A percentile compares a stretch with the other conserved stretches of the same genome.
phyloP scores from a whole-genome alignment of 1,140 invertebrate genomes.

The Drosophila arizonae region DNA sequence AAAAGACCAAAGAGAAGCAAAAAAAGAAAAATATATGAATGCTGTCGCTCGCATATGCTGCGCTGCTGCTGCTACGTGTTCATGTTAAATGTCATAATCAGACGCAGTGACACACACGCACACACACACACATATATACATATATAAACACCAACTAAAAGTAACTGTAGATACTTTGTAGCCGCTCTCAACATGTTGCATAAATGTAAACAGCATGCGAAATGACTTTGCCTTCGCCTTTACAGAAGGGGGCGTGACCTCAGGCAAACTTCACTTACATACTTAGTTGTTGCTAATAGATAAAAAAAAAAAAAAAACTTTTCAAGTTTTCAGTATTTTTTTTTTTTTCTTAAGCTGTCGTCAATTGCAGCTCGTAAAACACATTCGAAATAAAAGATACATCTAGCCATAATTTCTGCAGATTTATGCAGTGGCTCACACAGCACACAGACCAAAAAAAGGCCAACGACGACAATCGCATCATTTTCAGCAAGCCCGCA shows the following conservation, averaged over 20 bases:
- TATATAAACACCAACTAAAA: slow-evolving; percentile 11
- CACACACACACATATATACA: slow-evolving; percentile 2
- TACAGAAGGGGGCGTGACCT: slow-evolving; percentile 48
- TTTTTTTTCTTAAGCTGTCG: slow-evolving; percentile 23
- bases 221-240: slow-evolving; percentile 25
- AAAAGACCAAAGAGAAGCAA: slow-evolving; percentile 35
- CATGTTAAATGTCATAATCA: slow-evolving; percentile 81
- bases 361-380: slow-evolving; percentile 47
- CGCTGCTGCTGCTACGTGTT: slow-evolving; percentile 66
- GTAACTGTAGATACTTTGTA: slow-evolving; percentile 65
- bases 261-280: slow-evolving; percentile 34
- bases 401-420: slow-evolving; percentile 52
- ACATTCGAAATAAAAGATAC: neutral
- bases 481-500: slow-evolving; percentile 48
- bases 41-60: slow-evolving; percentile 71
- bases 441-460: slow-evolving; percentile 28
- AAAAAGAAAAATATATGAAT: slow-evolving; percentile 39
- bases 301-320: too few species aligned
- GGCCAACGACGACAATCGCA: slow-evolving; percentile 38
- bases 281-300: slow-evolving; percentile 54
- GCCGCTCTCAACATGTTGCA: slow-evolving; percentile 51
- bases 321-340: slow-evolving; percentile 11
- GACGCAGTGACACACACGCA: slow-evolving; percentile 36
- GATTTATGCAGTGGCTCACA: slow-evolving; percentile 51
- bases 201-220: slow-evolving; percentile 68